These are phyloP conservation scores for Chironomus striatipennis DNA, from an alignment of 1,140 invertebrate species.

Conservation along the genomic window DNA sequence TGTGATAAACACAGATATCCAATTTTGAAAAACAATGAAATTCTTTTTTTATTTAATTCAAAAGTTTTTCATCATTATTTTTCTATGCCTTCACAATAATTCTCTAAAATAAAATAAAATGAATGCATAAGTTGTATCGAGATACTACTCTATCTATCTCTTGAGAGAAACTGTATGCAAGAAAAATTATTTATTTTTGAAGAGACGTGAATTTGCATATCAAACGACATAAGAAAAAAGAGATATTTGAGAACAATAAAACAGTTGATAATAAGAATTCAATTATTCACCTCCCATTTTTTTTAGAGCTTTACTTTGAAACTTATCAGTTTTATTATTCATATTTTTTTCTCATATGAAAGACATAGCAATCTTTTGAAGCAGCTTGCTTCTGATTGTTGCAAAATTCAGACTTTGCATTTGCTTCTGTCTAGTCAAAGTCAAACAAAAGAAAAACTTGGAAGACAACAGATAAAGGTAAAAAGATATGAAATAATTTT, in stretches of 20 bases:
- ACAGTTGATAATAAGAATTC: constrained; percentile 3
- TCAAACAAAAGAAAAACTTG: background rate
- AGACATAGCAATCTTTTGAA: background rate
- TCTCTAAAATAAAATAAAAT: background rate
- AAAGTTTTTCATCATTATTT: constrained; percentile 8
- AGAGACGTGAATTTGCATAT: background rate
- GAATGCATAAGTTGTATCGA: background rate
- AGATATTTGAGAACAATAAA: background rate
- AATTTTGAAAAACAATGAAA: constrained; percentile 10
- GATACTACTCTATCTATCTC: background rate
- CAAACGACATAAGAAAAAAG: background rate
- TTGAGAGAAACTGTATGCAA: background rate
- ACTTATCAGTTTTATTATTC: too few species aligned
- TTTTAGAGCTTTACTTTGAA: too few species aligned
- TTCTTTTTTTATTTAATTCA: constrained; percentile 6
- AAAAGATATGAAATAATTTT: background rate
- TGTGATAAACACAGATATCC: background rate
- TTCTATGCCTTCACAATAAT: too few species aligned
- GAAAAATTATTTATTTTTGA: background rate
- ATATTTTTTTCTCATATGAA: background rate
- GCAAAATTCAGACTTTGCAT: background rate
- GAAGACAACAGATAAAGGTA: background rate
- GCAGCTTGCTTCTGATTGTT: background rate
- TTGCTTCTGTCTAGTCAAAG: background rate
- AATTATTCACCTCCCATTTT: background rate